Evolutionary conservation across 1,140 invertebrate genomes (phyloP).

Genomic region (Popillia japonica): DNA sequence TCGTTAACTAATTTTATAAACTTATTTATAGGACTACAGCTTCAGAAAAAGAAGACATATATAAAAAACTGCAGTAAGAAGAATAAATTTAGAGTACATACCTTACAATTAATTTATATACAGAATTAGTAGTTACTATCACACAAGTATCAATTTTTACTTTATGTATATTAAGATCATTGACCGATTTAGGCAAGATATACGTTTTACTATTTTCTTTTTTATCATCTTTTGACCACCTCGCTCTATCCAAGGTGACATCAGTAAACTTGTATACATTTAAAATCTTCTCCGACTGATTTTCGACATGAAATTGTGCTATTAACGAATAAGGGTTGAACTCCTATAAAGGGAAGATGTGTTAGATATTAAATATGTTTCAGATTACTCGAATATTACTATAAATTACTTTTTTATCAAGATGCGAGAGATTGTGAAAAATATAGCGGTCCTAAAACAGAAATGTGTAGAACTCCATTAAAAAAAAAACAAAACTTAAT

Average conservation of each 20-base stretch:
- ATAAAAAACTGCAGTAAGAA: constrained; percentile 28
- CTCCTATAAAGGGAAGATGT: constrained; percentile 56
- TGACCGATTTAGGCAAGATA: constrained; percentile 61
- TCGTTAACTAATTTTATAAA: constrained; percentile 73
- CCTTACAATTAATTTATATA: constrained; percentile 76
- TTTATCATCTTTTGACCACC: constrained; percentile 50
- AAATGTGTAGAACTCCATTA: no score
- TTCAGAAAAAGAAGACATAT: constrained; percentile 53
- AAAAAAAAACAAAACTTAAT: no score
- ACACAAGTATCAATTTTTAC: constrained; percentile 72
- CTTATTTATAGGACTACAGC: constrained; percentile 69
- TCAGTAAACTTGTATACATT: constrained; percentile 62
- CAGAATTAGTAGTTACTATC: constrained; percentile 72
- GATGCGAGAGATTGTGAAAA: no score
- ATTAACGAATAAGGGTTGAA: constrained; percentile 66
- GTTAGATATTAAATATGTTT: constrained; percentile 14
- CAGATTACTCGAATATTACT: neutral
- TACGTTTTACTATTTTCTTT: constrained; percentile 53
- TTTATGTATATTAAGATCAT: constrained; percentile 64
- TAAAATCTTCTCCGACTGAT: constrained; percentile 62
- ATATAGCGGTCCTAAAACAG: no score
- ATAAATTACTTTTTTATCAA: no score
- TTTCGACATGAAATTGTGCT: constrained; percentile 66
- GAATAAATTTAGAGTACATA: constrained; percentile 53
- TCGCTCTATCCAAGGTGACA: constrained; percentile 53